A percentile compares a stretch with the other conserved stretches of the same genome.
These are phyloP conservation scores for Thera obeliscata DNA, from an alignment of 2,888 invertebrate species.

Conservation along the genomic window DNA sequence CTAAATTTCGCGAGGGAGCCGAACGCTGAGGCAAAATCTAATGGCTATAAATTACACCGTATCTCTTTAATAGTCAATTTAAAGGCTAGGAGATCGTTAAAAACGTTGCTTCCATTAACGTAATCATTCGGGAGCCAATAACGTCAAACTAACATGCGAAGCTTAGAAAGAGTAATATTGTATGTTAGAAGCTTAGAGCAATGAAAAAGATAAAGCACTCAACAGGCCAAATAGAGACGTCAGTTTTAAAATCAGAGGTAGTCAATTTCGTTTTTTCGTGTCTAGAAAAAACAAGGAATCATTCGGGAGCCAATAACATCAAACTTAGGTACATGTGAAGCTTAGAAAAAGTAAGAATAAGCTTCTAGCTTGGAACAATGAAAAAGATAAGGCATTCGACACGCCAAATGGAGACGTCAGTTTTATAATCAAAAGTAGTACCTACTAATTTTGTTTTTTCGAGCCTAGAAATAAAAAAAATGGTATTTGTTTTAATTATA, in stretches of 20 bases:
- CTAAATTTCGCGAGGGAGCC: constrained; percentile 60
- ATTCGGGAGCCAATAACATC: background rate
- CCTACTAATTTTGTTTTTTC: no score
- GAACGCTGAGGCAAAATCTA: constrained; percentile 54
- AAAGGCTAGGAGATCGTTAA: constrained; percentile 75
- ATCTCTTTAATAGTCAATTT: constrained; percentile 79
- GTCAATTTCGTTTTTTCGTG: background rate
- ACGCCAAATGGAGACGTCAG: no score
- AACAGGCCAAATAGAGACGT: background rate
- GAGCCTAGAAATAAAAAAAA: no score
- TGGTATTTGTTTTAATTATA: no score
- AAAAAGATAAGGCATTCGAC: no score
- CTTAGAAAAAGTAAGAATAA: no score
- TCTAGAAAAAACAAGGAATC: background rate
- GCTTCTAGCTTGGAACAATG: no score
- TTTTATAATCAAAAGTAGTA: no score
- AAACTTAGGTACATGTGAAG: background rate
- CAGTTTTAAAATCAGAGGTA: background rate
- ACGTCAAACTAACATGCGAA: constrained; percentile 74
- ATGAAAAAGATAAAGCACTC: constrained; percentile 7
- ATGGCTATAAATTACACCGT: constrained; percentile 73
- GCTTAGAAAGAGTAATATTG: constrained; percentile 51
- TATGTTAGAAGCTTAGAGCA: constrained; percentile 34
- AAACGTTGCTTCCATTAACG: constrained; percentile 74
- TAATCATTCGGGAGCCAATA: constrained; percentile 76